Percentiles rank a stretch among this genome's conserved stretches.
phyloP scores from a whole-genome alignment of 2,113 vertebrate species.

The Strix aluco region DNA sequence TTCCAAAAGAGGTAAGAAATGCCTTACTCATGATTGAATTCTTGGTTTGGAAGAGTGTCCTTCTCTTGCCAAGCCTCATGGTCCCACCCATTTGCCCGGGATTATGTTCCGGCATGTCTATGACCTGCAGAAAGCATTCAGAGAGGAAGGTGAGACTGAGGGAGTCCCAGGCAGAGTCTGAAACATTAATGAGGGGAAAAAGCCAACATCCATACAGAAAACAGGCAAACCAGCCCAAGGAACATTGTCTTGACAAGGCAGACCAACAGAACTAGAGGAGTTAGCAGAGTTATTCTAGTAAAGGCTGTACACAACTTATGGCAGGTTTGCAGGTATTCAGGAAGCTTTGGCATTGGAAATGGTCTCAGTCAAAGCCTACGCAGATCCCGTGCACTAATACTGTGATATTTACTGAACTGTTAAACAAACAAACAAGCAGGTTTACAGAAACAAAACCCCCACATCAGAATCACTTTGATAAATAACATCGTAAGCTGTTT shows the following conservation, averaged over 20 bases:
- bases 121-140: slow-evolving; percentile 77
- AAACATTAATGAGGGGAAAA: background rate
- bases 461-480: background rate
- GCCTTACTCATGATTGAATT: slow-evolving; percentile 88
- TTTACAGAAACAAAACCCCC: background rate
- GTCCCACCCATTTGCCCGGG: slow-evolving; percentile 97
- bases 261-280: background rate
- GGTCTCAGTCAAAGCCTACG: background rate
- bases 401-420: background rate
- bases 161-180: background rate
- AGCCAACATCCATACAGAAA: background rate
- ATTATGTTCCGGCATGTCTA: slow-evolving; percentile 98
- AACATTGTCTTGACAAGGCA: background rate
- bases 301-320: background rate
- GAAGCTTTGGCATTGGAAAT: background rate
- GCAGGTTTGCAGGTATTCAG: background rate
- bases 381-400: accelerated
- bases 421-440: background rate
- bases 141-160: background rate
- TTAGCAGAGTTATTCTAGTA: background rate
- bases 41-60: slow-evolving; percentile 90
- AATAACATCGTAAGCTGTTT: background rate
- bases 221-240: background rate
- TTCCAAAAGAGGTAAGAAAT: background rate
- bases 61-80: slow-evolving; percentile 95